A percentile compares a stretch with the other conserved stretches of the same genome.
phyloP scores from a whole-genome alignment of 2,113 vertebrate species.

The Enhydra lutris region DNA sequence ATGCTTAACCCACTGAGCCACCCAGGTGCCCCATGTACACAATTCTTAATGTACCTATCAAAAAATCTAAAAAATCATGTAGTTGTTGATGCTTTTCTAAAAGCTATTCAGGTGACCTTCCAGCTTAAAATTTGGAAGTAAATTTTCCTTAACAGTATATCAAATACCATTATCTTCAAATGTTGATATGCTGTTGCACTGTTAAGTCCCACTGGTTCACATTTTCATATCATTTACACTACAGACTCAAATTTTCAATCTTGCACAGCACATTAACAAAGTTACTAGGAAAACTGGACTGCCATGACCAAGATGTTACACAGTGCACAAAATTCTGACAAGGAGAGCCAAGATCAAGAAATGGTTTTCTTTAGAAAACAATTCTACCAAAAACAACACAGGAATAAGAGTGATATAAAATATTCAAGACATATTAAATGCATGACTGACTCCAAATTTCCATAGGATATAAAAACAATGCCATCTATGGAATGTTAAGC shows the following conservation, averaged over 20 bases:
- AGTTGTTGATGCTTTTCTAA: background rate
- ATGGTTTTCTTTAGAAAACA: background rate
- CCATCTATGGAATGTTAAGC: background rate
- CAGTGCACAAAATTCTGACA: background rate
- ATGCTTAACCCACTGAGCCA: too few relatives aligned
- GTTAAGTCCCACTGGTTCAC: too few relatives aligned
- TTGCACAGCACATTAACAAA: too few relatives aligned
- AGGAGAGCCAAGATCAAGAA: background rate
- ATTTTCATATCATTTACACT: too few relatives aligned
- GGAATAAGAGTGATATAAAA: background rate
- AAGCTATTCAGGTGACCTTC: background rate
- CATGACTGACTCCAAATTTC: background rate
- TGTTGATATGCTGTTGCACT: too few relatives aligned
- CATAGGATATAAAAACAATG: background rate
- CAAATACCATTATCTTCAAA: background rate
- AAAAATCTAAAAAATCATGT: background rate
- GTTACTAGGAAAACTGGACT: too few relatives aligned
- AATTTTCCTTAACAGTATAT: background rate
- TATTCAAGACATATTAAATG: background rate
- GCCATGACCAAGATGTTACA: too few relatives aligned
- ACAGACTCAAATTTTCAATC: too few relatives aligned
- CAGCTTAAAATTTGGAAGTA: background rate
- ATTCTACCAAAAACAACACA: background rate
- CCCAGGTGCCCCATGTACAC: too few relatives aligned
- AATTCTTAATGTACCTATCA: background rate